Conservation (phyloP, 2,797 vertebrate genomes). For the Tarsius wallacei region DNA sequence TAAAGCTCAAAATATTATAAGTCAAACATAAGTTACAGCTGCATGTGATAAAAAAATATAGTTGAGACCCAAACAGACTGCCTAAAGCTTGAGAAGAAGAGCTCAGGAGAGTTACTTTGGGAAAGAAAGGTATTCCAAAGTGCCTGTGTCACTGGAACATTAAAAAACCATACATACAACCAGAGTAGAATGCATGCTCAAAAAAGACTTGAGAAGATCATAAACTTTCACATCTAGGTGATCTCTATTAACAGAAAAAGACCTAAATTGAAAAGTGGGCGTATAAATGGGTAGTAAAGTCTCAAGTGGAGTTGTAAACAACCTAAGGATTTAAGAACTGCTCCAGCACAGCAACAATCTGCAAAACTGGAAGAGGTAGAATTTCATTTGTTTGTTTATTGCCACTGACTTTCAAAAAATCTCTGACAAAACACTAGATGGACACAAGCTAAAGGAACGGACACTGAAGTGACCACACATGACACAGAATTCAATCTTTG, state of each 20-base stretch:
- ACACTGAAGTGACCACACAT: neutral
- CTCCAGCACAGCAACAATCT: neutral
- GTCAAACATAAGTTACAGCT: neutral
- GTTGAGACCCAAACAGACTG: neutral
- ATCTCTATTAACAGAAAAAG: neutral
- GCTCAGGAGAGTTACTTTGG: no score
- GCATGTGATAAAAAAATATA: neutral
- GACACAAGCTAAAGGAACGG: neutral
- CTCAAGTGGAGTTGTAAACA: neutral
- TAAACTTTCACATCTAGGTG: neutral
- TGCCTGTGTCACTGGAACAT: neutral
- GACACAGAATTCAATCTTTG: neutral
- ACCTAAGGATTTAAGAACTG: neutral
- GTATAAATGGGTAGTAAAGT: neutral
- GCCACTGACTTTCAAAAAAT: neutral
- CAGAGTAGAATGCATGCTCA: neutral
- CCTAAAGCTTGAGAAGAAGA: neutral
- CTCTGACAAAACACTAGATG: neutral
- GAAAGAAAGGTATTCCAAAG: neutral
- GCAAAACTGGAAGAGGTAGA: neutral
- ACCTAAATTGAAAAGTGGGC: neutral
- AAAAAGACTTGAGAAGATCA: neutral
- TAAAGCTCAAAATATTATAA: neutral
- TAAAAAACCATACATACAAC: neutral
- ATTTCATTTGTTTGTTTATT: neutral